Evolutionary conservation across 2,888 invertebrate genomes (phyloP).

Genomic region (Ischnus inquisitorius): DNA sequence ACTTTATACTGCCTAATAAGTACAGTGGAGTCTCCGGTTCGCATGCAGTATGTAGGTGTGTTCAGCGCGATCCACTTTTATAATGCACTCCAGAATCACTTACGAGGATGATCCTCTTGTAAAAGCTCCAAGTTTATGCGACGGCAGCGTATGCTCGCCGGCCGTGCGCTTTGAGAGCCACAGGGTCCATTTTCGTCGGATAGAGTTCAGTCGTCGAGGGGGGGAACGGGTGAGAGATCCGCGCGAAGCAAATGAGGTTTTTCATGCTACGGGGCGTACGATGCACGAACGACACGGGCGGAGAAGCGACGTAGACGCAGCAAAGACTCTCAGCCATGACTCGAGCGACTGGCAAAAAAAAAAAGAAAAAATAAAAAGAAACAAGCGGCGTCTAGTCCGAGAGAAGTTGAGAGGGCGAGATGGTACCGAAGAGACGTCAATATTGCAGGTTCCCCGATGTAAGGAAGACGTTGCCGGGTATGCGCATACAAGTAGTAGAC

Average conservation of each 20-base stretch:
- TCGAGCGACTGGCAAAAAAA: slow-evolving; percentile 25
- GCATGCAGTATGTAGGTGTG: slow-evolving; percentile 7
- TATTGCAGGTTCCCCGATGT: slow-evolving; percentile 23
- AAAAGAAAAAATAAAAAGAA: slow-evolving; percentile 11
- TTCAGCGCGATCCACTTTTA: slow-evolving; percentile 51
- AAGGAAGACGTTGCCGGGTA: slow-evolving; percentile 27
- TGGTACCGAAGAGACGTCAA: slow-evolving; percentile 41
- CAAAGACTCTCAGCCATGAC: slow-evolving; percentile 20
- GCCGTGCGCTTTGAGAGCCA: slow-evolving; percentile 52
- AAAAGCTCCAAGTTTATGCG: slow-evolving; percentile 56
- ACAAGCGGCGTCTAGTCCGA: slow-evolving; percentile 68
- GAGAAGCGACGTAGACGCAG: slow-evolving; percentile 26
- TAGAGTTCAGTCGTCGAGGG: slow-evolving; percentile 16
- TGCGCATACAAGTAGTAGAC: slow-evolving; percentile 28
- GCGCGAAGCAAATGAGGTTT: slow-evolving; percentile 31
- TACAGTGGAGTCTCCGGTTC: slow-evolving; percentile 2
- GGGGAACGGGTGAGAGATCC: slow-evolving; percentile 37
- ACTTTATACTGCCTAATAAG: slow-evolving; percentile 5
- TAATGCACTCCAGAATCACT: slow-evolving; percentile 65
- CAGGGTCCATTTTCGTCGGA: slow-evolving; percentile 48
- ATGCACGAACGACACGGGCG: slow-evolving; percentile 5
- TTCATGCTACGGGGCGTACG: not conserved
- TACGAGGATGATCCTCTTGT: slow-evolving; percentile 56
- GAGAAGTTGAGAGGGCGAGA: slow-evolving; percentile 43
- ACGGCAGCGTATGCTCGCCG: slow-evolving; percentile 65